A percentile compares a stretch with the other conserved stretches of the same genome.
These are phyloP conservation scores for Penaeus indicus DNA, from an alignment of 1,140 invertebrate species.

Conservation along the genomic window DNA sequence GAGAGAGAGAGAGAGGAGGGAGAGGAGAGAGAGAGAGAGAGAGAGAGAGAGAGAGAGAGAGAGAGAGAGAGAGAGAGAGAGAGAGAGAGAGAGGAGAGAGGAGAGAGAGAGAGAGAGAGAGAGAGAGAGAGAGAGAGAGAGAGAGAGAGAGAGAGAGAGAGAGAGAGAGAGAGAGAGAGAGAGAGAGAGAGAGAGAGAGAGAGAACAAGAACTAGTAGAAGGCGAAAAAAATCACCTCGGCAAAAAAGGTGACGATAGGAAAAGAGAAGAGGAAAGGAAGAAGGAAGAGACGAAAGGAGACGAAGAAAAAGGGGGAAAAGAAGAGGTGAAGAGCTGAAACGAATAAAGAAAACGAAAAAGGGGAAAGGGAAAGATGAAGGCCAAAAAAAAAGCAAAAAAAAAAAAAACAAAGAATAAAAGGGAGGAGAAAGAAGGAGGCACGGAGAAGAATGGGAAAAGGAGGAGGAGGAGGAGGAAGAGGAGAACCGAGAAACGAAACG, in stretches of 20 bases:
- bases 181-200: slow-evolving; percentile 32
- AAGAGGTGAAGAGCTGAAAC: neutral
- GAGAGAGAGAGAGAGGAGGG: neutral
- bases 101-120: slow-evolving; percentile 9
- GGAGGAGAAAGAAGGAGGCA: neutral
- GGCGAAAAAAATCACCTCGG: too few relatives aligned
- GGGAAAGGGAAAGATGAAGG: neutral
- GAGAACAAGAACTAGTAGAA: too few relatives aligned
- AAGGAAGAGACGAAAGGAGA: neutral
- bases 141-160: neutral
- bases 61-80: neutral
- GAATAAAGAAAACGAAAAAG: neutral
- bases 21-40: neutral
- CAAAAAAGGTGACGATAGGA: neutral
- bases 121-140: neutral
- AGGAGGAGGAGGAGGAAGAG: neutral
- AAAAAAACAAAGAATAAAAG: neutral
- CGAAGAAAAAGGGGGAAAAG: neutral
- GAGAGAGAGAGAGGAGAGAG: neutral
- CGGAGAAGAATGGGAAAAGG: neutral
- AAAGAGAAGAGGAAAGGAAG: neutral
- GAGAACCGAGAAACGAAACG: neutral
- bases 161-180: slow-evolving; percentile 29
- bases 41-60: neutral
- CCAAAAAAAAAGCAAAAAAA: neutral